Evolutionary conservation across 2,113 vertebrate species (phyloP), one percentile per base, ranked within the genome.

Genomic region (Heterochromis multidens): DNA sequence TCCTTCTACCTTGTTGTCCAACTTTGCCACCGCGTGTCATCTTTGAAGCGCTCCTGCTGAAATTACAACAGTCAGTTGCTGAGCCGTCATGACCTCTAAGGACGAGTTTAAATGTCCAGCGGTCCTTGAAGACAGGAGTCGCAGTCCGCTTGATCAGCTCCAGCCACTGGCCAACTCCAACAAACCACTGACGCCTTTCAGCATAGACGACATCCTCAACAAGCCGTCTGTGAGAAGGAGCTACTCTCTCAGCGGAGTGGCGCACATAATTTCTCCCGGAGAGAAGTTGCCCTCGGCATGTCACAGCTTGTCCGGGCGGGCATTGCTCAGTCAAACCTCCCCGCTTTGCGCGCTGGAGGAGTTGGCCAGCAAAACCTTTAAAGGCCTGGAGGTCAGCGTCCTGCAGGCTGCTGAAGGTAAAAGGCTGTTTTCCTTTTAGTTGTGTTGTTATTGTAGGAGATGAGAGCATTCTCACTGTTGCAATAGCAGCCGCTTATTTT

Each of bases 181-280:
- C 97, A 99, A 99, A 94, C 98, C 98, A 19, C 95, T 99, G 81
- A 99, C 98, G 21, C 98, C 98, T 31, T 99, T 99, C 96, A 99
- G 98, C 95, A 99, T 99, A 90, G 98, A 99, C 94, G 98, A 99
- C 95, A 99, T 99, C 93, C 97, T 99, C 76, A 98, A 97, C 95
- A 99, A 99, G 86, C 98, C 98, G 61, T 97, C 97, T 1, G 97
- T 97, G 90, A 96, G 97, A 86, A 96, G 97, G 93, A 97, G 97
- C 94, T 98, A 97, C 96, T 96, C 97, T n/a, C 96, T 98, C 85
- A 98, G 98, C 91, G 97, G 97, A 87, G 96, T 97, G 23, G 97
- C 96, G 89, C 97, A 97, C 88, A 97, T 98, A 3, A 97, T 96
- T 37, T 96, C 97, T 31, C 95, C 97, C 67, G 95, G 97, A 2